phyloP scores from a whole-genome alignment of 2,113 vertebrate species.

The Oxyruncus cristatus region DNA sequence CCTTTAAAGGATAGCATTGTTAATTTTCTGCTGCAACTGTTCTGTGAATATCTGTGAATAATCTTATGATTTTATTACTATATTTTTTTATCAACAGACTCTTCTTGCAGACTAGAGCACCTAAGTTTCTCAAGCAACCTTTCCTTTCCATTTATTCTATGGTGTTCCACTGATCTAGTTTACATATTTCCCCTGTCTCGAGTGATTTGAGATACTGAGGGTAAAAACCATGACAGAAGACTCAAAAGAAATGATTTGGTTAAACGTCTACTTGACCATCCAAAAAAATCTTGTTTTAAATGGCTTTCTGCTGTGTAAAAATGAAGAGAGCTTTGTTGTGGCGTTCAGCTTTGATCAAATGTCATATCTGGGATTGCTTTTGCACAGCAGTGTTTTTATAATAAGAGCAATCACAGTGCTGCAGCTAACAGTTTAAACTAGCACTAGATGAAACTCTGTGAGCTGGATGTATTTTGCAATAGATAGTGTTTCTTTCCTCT shows the following conservation, averaged over 20 bases:
- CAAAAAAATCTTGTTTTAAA: slow-evolving; percentile 8
- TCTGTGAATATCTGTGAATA: not conserved
- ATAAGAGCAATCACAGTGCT: not conserved
- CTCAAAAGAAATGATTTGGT: not conserved
- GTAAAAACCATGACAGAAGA: not conserved
- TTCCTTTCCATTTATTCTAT: not conserved
- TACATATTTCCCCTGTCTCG: not conserved
- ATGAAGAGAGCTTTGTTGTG: not conserved
- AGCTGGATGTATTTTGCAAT: not conserved
- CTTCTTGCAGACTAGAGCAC: not conserved
- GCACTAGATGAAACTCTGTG: not conserved
- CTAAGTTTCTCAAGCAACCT: not conserved
- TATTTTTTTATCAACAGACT: not conserved
- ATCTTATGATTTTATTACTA: not conserved
- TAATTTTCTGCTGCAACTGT: not conserved
- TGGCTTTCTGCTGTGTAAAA: not conserved
- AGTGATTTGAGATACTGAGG: not conserved
- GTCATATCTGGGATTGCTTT: slow-evolving; percentile 4
- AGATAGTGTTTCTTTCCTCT: not conserved
- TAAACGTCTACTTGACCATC: slow-evolving; percentile 27
- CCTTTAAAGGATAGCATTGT: not conserved
- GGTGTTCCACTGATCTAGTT: not conserved
- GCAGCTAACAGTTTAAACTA: not conserved
- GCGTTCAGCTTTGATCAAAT: slow-evolving; percentile 45
- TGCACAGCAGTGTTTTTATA: slow-evolving; percentile 10